These are phyloP conservation scores for Empis stercorea DNA, from an alignment of 2,888 invertebrate species.

Conservation along the genomic window DNA sequence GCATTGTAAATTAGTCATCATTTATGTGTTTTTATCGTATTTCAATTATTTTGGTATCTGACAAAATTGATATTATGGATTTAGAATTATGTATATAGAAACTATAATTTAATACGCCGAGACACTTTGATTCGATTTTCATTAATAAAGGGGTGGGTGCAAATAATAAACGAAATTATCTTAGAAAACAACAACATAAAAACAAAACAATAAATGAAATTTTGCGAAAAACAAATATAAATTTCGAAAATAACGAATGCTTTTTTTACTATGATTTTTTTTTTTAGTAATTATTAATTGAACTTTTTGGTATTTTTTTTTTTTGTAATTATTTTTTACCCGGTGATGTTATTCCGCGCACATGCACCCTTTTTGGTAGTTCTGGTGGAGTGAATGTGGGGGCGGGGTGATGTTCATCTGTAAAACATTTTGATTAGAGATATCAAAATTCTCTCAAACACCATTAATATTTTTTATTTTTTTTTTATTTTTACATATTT, in stretches of 20 bases:
- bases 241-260: slow-evolving; percentile 22
- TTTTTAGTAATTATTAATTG: slow-evolving; percentile 1
- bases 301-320: slow-evolving; percentile 4
- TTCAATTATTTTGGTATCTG: too few species aligned
- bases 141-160: too few species aligned
- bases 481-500: slow-evolving; percentile 8
- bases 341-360: slow-evolving; percentile 67
- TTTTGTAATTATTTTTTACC: slow-evolving; percentile 21
- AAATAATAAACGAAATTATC: too few species aligned
- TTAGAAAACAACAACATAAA: too few species aligned
- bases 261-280: slow-evolving; percentile 20
- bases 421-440: slow-evolving; percentile 17
- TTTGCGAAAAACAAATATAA: slow-evolving; percentile 15
- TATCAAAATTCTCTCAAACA: background rate
- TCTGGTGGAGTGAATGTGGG: slow-evolving; percentile 98
- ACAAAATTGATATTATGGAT: too few species aligned
- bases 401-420: slow-evolving; percentile 95
- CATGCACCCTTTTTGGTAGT: slow-evolving; percentile 97
- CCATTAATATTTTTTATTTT: too few species aligned
- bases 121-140: too few species aligned
- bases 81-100: too few species aligned
- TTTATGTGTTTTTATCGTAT: too few species aligned
- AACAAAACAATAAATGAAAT: too few species aligned
- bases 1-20: too few species aligned
- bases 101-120: too few species aligned